Conservation (phyloP, 2,113 vertebrate genomes). For the Prionailurus viverrinus region DNA sequence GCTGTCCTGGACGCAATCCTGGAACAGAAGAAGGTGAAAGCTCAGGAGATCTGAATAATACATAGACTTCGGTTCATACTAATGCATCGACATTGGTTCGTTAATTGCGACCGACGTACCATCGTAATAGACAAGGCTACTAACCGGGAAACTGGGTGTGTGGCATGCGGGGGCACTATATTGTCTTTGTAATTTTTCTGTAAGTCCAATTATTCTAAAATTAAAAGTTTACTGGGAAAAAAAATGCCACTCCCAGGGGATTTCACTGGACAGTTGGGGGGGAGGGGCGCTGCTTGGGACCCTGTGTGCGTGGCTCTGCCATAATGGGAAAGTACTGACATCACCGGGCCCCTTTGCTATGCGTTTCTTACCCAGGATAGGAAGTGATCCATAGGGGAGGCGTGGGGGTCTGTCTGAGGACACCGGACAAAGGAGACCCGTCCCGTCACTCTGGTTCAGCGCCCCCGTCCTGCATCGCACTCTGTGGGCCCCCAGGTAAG, state of each 20-base stretch:
- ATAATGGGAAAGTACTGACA: fast-evolving
- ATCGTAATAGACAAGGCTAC: fast-evolving
- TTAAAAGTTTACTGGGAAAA: neutral
- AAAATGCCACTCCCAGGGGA: neutral
- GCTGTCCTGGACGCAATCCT: neutral
- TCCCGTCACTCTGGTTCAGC: fast-evolving
- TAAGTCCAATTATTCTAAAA: neutral
- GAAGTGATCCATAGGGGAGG: fast-evolving
- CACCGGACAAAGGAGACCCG: neutral
- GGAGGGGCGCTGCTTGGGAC: fast-evolving
- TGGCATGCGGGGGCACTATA: neutral
- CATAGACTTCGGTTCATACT: neutral
- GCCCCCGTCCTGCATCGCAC: too few species aligned
- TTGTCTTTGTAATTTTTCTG: neutral
- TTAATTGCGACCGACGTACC: neutral
- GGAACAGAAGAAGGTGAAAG: neutral
- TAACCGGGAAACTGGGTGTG: too few species aligned
- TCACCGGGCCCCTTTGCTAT: neutral
- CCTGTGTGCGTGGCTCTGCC: fast-evolving
- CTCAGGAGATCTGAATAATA: neutral
- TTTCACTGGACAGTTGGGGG: too few species aligned
- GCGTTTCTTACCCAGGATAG: neutral
- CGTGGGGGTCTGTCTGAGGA: fast-evolving
- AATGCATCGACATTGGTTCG: fast-evolving
- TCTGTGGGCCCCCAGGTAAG: fast-evolving